Percentiles rank a stretch among this genome's conserved stretches.
These are phyloP conservation scores for Rotaria sp. DNA, from an alignment of 2,888 invertebrate genomes.

Conservation along the genomic window DNA sequence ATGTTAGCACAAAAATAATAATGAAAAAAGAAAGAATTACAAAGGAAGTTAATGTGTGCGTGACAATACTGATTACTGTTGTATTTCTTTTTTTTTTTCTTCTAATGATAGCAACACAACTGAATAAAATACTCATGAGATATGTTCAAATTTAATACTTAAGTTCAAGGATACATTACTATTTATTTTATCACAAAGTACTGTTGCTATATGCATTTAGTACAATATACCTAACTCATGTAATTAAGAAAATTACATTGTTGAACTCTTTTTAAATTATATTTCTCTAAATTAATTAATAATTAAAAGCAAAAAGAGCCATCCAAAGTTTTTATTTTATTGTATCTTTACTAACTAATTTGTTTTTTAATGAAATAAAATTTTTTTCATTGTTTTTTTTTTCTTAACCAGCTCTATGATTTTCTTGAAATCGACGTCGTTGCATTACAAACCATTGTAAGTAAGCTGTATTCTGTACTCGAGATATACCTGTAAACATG, in stretches of 20 bases:
- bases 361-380: too few species aligned
- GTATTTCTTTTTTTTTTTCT: background rate
- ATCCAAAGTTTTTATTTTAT: too few species aligned
- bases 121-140: background rate
- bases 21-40: background rate
- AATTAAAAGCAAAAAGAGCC: too few species aligned
- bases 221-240: too few species aligned
- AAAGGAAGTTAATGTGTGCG: background rate
- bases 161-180: background rate
- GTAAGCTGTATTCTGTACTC: background rate
- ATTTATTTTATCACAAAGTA: background rate
- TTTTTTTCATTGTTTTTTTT: background rate
- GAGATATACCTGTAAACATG: background rate
- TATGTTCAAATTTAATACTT: background rate
- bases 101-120: background rate
- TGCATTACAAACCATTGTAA: background rate
- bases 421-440: background rate
- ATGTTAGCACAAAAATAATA: background rate
- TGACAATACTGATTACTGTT: background rate
- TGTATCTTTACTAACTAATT: too few species aligned
- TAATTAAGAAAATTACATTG: too few species aligned
- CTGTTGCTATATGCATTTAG: too few species aligned
- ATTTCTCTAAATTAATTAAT: too few species aligned
- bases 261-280: too few species aligned
- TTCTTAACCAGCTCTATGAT: background rate